These are phyloP conservation scores for Orbicella faveolata DNA, from an alignment of 64 coral and sea anemone genomes.

Conservation along the genomic window DNA sequence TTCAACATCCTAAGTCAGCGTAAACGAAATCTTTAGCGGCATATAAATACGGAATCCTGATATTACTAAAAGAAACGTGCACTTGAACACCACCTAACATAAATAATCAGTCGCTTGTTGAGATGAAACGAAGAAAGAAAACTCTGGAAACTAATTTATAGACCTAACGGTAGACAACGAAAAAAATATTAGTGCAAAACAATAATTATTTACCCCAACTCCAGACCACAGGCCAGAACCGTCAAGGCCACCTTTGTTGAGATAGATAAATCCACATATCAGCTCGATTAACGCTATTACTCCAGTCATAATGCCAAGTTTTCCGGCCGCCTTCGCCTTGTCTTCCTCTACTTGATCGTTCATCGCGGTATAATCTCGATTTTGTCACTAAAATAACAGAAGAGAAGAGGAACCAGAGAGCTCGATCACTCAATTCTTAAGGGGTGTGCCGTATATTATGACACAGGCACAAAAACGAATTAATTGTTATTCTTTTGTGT, in stretches of 20 bases:
- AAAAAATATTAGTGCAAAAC: not conserved
- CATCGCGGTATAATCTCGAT: not conserved
- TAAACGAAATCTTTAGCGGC: too few species aligned
- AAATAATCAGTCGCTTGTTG: too few species aligned
- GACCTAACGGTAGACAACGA: not conserved
- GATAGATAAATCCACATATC: constrained; percentile 34
- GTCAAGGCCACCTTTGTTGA: not conserved
- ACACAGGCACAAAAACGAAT: too few species aligned
- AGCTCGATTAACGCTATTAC: not conserved
- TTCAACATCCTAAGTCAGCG: too few species aligned
- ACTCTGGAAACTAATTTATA: not conserved
- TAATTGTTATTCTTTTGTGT: too few species aligned
- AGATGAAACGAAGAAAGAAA: not conserved
- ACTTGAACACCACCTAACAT: too few species aligned
- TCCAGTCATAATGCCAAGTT: constrained; percentile 6
- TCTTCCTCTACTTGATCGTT: constrained; percentile 22
- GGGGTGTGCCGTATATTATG: too few species aligned
- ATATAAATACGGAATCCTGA: too few species aligned
- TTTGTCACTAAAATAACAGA: not conserved
- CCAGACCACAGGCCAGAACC: constrained; percentile 44
- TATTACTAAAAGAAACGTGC: too few species aligned
- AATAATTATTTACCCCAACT: constrained; percentile 14
- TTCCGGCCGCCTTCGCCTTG: constrained; percentile 14
- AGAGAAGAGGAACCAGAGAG: too few species aligned
- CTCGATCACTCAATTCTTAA: too few species aligned